Percentiles rank a stretch among this genome's conserved stretches.
These are phyloP conservation scores for Zoanthus solanderi DNA, from an alignment of 92 coral and sea anemone species.

Conservation along the genomic window DNA sequence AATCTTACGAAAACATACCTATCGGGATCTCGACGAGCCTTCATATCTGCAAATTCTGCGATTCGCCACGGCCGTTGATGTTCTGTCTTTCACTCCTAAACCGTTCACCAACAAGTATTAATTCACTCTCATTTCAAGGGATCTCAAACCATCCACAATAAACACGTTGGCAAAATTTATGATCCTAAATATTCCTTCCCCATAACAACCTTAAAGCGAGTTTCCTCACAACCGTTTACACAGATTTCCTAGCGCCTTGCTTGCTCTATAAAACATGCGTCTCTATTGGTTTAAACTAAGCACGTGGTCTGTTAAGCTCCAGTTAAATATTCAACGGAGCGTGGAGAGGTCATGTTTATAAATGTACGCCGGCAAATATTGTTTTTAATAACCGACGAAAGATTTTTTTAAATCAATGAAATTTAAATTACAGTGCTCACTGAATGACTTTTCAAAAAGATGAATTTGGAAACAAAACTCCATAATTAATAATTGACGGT, in stretches of 20 bases:
- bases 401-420: no score
- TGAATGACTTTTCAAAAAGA: neutral
- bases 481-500: no score
- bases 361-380: neutral
- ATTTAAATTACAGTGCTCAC: no score
- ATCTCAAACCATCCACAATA: neutral
- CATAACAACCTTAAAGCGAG: neutral
- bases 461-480: no score
- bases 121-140: neutral
- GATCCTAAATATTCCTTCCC: neutral
- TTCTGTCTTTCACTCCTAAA: neutral
- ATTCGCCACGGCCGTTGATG: neutral
- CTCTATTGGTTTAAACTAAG: conserved; percentile 11
- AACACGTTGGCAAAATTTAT: neutral
- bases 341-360: neutral
- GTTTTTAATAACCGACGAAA: no score
- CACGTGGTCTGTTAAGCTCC: conserved; percentile 31
- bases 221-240: neutral
- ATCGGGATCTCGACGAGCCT: neutral
- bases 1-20: conserved; percentile 24
- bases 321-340: conserved; percentile 7
- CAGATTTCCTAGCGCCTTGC: neutral
- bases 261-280: neutral
- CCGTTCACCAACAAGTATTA: neutral
- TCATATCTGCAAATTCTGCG: conserved; percentile 3